Base-by-base conservation (phyloP, 2,888 invertebrate species). In the Dicroscelio sp. region DNA sequence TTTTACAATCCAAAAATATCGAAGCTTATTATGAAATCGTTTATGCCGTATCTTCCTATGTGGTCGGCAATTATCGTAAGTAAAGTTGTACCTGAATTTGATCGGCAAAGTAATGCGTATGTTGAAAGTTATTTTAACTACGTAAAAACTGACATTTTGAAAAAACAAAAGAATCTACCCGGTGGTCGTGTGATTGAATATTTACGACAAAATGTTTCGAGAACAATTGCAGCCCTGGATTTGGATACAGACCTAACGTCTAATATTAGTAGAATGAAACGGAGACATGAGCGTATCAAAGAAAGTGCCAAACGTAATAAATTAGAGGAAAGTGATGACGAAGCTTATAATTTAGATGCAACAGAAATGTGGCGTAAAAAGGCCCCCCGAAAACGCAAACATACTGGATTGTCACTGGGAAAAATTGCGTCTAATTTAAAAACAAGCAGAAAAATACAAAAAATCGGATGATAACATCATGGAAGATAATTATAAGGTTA, bases 81-180 rank as follows among this genome's bases (percentile, higher is more conserved):
- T 25, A 48, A 67, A 27, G 27, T 48, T 35, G 27, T 76, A 27
- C 58, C 75, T 48, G 30, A 67, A 17, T 85, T 76, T 55, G 23
- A 76, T 27, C 12, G 85, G 38, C 8, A 52, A 35, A 85, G 85
- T 30, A 85, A 76, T 33, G 67, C 48, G 5, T 58, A 55, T 8
- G 55, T 76, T 14, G 85, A 85, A 67, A 31, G 85, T 20, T 38
- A 58, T 25, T 76, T 85, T n/a, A 65, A 76, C 20, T 14, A 31
- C 25, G 31, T 85, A 0, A 85, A 85, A 76, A 65, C 20, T 2
- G 8, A 48, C 17, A 17, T 43, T 23, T 10, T 83, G 10, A 5
- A 20, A n/a, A 17, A 23, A 38, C 2, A 79, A 20, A 48, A 35
- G 31, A 25, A 79, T 5, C 14, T 79, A 25, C 48, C 14, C 17